Percentiles rank a stretch among this genome's conserved stretches.
phyloP scores from a whole-genome alignment of 2,113 vertebrate genomes.

The Hemiprocne comata region DNA sequence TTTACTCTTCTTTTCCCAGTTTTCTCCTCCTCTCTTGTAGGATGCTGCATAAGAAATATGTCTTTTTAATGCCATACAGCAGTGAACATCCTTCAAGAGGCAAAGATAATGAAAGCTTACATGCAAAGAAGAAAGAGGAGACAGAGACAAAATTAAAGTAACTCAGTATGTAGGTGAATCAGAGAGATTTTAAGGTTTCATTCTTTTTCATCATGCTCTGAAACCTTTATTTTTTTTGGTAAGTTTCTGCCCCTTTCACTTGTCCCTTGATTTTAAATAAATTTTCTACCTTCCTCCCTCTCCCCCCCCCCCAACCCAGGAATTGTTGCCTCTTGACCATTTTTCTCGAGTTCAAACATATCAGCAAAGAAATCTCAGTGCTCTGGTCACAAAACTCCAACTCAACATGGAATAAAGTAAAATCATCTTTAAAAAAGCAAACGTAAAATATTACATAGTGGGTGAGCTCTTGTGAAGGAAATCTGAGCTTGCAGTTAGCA shows the following conservation, averaged over 20 bases:
- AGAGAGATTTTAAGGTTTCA: not conserved
- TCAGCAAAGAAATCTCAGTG: not conserved
- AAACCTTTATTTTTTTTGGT: not conserved
- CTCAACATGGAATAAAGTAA: not conserved
- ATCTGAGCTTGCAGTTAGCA: not conserved
- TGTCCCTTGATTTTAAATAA: not conserved
- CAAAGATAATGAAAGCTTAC: not conserved
- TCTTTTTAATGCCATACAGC: not conserved
- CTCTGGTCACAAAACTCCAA: not conserved
- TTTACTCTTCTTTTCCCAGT: not conserved
- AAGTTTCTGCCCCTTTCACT: not conserved
- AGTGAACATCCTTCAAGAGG: not conserved
- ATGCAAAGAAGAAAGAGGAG: not conserved
- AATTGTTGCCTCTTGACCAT: not conserved
- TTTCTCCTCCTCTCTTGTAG: not conserved
- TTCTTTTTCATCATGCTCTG: not conserved
- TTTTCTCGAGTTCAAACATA: not conserved
- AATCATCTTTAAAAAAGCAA: not conserved
- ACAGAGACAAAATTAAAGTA: not conserved
- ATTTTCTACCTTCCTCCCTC: rapidly evolving
- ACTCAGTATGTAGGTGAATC: not conserved
- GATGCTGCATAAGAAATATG: not conserved
- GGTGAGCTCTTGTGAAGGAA: not conserved
- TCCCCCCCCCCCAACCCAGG: no score
- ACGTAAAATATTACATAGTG: not conserved